Conservation (phyloP, 2,888 invertebrate genomes). For the Antheraea assamensis region DNA sequence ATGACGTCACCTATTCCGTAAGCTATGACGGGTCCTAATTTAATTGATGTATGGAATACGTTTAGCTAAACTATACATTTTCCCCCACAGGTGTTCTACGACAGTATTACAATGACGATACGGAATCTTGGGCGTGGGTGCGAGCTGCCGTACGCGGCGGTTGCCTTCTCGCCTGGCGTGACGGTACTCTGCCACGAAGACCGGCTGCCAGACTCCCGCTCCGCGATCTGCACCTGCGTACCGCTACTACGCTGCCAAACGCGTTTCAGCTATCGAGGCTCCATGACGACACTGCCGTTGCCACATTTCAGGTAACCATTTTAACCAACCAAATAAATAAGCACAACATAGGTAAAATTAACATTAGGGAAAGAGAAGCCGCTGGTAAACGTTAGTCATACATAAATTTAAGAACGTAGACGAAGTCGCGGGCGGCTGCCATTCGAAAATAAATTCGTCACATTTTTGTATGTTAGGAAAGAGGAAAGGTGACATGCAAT, state of each 20-base stretch:
- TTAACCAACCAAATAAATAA: too few relatives aligned
- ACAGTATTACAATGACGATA: constrained; percentile 73
- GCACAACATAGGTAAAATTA: too few relatives aligned
- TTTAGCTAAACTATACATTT: neutral
- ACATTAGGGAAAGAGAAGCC: too few relatives aligned
- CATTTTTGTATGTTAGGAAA: too few relatives aligned
- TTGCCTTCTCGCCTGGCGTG: constrained; percentile 74
- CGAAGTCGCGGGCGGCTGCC: too few relatives aligned
- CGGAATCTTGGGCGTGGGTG: constrained; percentile 71
- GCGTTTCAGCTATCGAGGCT: constrained; percentile 76
- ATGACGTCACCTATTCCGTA: too few relatives aligned
- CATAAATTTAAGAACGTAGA: too few relatives aligned
- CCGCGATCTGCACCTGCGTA: constrained; percentile 66
- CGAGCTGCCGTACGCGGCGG: constrained; percentile 71
- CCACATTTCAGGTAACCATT: constrained; percentile 71
- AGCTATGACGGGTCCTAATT: too few relatives aligned
- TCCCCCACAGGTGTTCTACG: constrained; percentile 66
- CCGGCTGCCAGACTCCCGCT: constrained; percentile 69
- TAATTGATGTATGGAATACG: too few relatives aligned
- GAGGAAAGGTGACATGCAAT: too few relatives aligned
- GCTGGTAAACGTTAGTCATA: too few relatives aligned
- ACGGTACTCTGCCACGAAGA: constrained; percentile 72
- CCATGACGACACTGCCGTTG: constrained; percentile 73
- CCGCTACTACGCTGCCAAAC: constrained; percentile 64
- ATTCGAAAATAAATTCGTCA: too few relatives aligned